Conservation (phyloP, 2,888 invertebrate species). For the Neocrepidodera transversa region DNA sequence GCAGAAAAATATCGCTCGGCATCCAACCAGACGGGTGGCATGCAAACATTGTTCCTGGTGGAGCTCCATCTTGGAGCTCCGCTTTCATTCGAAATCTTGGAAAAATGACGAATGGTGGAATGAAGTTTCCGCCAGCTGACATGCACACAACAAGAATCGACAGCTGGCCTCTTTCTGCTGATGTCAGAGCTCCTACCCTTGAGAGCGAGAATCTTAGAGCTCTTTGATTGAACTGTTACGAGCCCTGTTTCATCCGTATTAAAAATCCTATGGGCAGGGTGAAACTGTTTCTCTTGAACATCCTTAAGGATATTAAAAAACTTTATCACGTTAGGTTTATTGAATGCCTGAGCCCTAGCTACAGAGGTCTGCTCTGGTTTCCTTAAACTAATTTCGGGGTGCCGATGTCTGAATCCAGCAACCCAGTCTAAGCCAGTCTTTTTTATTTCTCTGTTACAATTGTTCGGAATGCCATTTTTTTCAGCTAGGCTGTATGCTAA, state of each 20-base stretch:
- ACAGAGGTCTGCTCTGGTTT: constrained; percentile 3
- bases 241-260: background rate
- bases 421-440: too few species aligned
- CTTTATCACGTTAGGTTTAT: background rate
- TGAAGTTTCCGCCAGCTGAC: background rate
- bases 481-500: too few species aligned
- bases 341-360: too few species aligned
- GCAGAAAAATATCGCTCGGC: background rate
- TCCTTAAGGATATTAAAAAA: background rate
- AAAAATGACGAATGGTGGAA: background rate
- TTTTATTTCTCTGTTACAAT: too few species aligned
- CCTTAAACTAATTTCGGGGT: too few species aligned
- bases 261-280: background rate
- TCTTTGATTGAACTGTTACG: background rate
- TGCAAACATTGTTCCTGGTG: background rate
- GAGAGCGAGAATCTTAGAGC: background rate
- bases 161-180: background rate
- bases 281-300: too few species aligned
- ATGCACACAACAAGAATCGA: background rate
- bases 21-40: background rate
- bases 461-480: too few species aligned
- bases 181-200: background rate
- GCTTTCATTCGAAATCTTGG: background rate
- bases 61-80: background rate
- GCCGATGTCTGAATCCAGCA: too few species aligned